A percentile compares a stretch with the other conserved stretches of the same genome.
Conservation (phyloP, 2,113 vertebrate genomes). For the Circaetus cinerascens region DNA sequence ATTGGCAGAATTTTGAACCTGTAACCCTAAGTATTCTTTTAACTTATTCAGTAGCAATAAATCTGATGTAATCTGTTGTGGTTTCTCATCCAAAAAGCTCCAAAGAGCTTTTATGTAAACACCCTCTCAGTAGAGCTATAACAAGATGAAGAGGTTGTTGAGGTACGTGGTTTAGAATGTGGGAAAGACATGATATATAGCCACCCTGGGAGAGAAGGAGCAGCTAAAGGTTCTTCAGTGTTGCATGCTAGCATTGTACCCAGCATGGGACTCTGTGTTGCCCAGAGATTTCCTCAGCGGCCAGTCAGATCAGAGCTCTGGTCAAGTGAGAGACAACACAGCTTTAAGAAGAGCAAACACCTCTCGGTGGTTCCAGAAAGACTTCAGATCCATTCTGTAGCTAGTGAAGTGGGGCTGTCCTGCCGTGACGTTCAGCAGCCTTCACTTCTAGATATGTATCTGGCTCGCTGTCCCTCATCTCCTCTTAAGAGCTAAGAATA, state of each 20-base stretch:
- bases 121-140: conserved; percentile 34
- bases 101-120: conserved; percentile 52
- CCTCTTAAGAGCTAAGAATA: background rate
- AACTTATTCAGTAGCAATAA: conserved; percentile 19
- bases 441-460: background rate
- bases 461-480: background rate
- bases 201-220: background rate
- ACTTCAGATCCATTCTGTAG: background rate
- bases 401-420: background rate
- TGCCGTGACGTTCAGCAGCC: background rate
- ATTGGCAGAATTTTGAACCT: background rate
- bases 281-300: background rate
- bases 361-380: background rate
- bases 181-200: conserved; percentile 23
- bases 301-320: background rate
- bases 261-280: background rate
- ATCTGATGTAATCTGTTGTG: conserved; percentile 32
- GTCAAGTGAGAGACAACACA: background rate
- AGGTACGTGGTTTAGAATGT: conserved; percentile 16
- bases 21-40: conserved; percentile 8
- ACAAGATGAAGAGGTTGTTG: background rate
- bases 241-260: background rate
- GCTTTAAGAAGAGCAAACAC: background rate
- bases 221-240: background rate
- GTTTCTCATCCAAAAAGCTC: conserved; percentile 55